A percentile compares a stretch with the other conserved stretches of the same genome.
Conservation (phyloP, 2,113 vertebrate genomes). For the Nanorana parkeri region DNA sequence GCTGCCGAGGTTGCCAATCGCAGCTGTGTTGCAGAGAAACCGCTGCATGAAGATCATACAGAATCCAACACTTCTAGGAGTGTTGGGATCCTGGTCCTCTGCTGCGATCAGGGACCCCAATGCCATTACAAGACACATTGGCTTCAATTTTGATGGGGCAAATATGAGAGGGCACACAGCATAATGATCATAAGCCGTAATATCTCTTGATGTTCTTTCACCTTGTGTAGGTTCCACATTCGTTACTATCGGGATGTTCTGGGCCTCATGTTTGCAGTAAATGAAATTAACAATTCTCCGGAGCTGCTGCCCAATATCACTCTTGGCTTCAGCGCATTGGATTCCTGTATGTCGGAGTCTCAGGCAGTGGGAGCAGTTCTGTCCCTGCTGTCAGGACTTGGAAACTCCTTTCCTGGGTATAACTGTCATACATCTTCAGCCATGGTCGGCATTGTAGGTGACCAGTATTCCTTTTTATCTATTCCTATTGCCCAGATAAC, state of each 20-base stretch:
- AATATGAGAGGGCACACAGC: too few species aligned
- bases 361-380: conserved; percentile 13
- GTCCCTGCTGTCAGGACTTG: conserved; percentile 1
- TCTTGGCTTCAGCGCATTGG: conserved; percentile 30
- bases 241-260: conserved; percentile 43
- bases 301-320: conserved; percentile 30
- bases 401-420: background rate
- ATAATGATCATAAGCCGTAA: too few species aligned
- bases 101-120: too few species aligned
- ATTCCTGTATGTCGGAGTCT: conserved; percentile 47
- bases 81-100: too few species aligned
- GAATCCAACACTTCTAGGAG: too few species aligned
- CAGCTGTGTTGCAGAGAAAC: too few species aligned
- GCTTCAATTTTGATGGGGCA: too few species aligned
- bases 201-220: background rate
- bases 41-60: too few species aligned
- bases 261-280: conserved; percentile 38
- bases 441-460: conserved; percentile 27
- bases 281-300: conserved; percentile 28
- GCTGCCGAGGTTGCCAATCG: too few species aligned
- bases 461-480: conserved; percentile 20
- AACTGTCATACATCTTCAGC: background rate
- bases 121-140: too few species aligned
- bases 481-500: conserved; percentile 34
- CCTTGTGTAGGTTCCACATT: conserved; percentile 5